Base-by-base conservation (phyloP, 2,797 vertebrate genomes). In the Heteromormyrus szaboi region DNA sequence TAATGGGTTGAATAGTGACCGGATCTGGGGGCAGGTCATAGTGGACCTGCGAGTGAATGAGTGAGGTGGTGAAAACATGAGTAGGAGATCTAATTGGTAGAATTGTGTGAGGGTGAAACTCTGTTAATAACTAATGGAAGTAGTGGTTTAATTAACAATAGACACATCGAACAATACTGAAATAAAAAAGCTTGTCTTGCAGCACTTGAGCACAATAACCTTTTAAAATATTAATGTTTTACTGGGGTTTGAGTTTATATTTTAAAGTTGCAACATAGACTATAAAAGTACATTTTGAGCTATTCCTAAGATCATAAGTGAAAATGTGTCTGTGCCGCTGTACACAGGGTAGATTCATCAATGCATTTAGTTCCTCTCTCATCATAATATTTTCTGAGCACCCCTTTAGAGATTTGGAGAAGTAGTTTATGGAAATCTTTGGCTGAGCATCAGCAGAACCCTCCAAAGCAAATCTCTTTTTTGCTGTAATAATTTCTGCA, bases 371-470 rank as follows among this genome's bases (percentile, higher is more conserved):
- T 44, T 65, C 17, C 86, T 68, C 56, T 87, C 25, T 41, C 86
- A 22, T 87, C 56, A 50, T 87, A 87, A 87, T 87, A 68, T 68
- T 68, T 87, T 87, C 86, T 87, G 86, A 50, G 86, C 86, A 87
- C n/a, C n/a, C 44, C 86, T 68, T 87, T 59, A 87, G 86, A 87
- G 86, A 65, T 87, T 68, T 87, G 56, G 59, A 68, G 44, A 68
- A 59, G 56, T 87, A 87, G 59, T 59, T 87, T 65, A 87, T 87
- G 56, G 56, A 62, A 87, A 87, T 87, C 53, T 65, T 87, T 87
- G 86, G 86, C 51, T 87, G 85, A 87, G 85, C 56, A 87, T 87
- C 86, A 87, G 86, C 86, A 87, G 51, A 87, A 87, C 41, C 56
- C 11, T 87, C 54, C 56, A 87, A 87, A 87, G 41, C 86, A 87